Conservation (phyloP, 2,797 vertebrate species). For the Clarias pachynema region DNA sequence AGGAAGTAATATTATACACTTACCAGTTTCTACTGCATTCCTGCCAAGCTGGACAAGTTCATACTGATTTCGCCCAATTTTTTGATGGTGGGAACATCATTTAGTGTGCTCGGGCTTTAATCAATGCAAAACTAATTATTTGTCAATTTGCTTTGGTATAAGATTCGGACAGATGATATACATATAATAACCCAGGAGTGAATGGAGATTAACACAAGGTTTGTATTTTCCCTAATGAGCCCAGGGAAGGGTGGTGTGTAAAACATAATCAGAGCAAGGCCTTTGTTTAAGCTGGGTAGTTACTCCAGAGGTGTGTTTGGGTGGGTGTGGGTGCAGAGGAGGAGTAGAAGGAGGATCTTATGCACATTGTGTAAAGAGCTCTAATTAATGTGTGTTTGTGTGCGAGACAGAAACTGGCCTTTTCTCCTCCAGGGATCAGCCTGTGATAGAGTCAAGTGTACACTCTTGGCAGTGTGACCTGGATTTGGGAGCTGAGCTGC, state of each 20-base stretch:
- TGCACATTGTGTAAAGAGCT: slow-evolving; percentile 50
- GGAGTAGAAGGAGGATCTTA: slow-evolving; percentile 27
- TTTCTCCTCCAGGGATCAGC: slow-evolving; percentile 38
- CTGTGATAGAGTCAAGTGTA: slow-evolving; percentile 18
- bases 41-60: no score
- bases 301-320: slow-evolving; percentile 32
- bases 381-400: slow-evolving; percentile 55
- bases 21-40: no score
- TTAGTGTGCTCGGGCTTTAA: no score
- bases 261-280: background rate
- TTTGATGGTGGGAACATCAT: no score
- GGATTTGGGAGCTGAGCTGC: slow-evolving; percentile 5
- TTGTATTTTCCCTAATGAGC: background rate
- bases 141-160: background rate
- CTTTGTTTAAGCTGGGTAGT: background rate
- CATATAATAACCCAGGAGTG: background rate
- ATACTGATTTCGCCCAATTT: no score
- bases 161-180: background rate
- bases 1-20: no score
- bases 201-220: background rate
- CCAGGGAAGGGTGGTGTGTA: slow-evolving; percentile 1
- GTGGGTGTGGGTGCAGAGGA: slow-evolving; percentile 11
- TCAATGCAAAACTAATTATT: background rate
- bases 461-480: slow-evolving; percentile 26
- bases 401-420: slow-evolving; percentile 40